Base-by-base conservation (phyloP, 2,113 vertebrate species). In the Caranx melampygus region DNA sequence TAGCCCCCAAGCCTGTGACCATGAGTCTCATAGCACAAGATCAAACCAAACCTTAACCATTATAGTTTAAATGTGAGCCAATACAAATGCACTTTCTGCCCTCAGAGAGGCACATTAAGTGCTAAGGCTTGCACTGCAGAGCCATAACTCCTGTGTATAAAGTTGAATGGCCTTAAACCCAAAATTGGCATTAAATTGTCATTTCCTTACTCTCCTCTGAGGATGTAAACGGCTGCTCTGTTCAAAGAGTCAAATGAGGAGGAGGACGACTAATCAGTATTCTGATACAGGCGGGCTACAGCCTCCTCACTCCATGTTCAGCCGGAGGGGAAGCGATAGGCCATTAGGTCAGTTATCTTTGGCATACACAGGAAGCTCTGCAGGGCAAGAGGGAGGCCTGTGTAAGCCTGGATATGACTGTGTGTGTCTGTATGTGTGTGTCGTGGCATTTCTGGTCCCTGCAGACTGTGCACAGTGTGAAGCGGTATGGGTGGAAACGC, bases 271-370 rank as follows among this genome's bases (percentile, higher is more conserved):
- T 91, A 58, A 90, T 92, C 90, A 86, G 91, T 87, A 93, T 93
- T 88, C 87, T 61, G 82, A 91, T 85, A 81, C 60, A 35, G 72
- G 75, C 71, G 3, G 59, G 52, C 87, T 33, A 34, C 81, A 81
- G 81, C 76, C 80, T 88, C 85, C 81, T 77, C 74, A 14, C 74
- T 89, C 87, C 58, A 71, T 73, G 87, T 79, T 70, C 60, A 78
- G 87, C 83, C 59, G 3, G 78, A 83, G 79, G 74, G 89, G 82
- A 91, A 90, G 88, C 70, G 81, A 82, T 72, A 86, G 90, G 87
- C 88, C 87, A 88, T 90, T 78, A 64, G 91, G 91, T 93, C 93
- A 91, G 84, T 92, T 92, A 91, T 92, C 89, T 93, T 89, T 88
- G 91, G 88, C 83, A 69, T 84, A 85, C 85, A 87, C 92, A 91